phyloP scores from a whole-genome alignment of 2,797 vertebrate species.

The Sebastes trivittatus region DNA sequence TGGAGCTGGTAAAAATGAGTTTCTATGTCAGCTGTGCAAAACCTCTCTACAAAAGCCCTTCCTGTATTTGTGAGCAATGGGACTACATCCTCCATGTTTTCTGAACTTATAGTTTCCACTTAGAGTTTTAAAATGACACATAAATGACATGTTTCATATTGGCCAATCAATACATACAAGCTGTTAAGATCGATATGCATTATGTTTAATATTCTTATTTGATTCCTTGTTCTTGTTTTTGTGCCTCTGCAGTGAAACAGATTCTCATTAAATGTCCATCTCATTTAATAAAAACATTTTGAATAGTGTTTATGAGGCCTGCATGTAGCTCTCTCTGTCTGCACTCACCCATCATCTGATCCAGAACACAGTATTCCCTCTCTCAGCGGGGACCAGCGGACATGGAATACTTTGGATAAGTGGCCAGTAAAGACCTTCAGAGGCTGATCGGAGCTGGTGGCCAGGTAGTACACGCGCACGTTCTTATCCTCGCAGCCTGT shows the following conservation, averaged over 20 bases:
- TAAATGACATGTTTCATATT: not conserved
- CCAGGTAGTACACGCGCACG: conserved; percentile 94
- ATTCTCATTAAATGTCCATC: not conserved
- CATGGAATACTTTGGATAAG: conserved; percentile 95
- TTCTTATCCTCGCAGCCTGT: conserved; percentile 98
- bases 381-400: conserved; percentile 95
- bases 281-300: not conserved
- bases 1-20: not conserved
- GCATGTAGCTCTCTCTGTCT: not conserved
- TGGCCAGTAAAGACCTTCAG: conserved; percentile 95
- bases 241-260: not conserved
- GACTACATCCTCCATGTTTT: not conserved
- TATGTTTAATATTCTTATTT: not conserved
- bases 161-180: not conserved
- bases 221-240: not conserved
- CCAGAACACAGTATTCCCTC: conserved; percentile 97
- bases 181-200: not conserved
- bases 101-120: not conserved
- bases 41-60: not conserved
- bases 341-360: conserved; percentile 92
- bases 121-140: not conserved
- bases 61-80: not conserved
- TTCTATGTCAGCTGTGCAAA: not conserved
- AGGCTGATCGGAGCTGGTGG: conserved; percentile 96
- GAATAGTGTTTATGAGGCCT: too few species aligned